A percentile compares a stretch with the other conserved stretches of the same genome.
These are phyloP conservation scores for Varanus komodoensis DNA, from an alignment of 2,113 vertebrate species.

Conservation along the genomic window DNA sequence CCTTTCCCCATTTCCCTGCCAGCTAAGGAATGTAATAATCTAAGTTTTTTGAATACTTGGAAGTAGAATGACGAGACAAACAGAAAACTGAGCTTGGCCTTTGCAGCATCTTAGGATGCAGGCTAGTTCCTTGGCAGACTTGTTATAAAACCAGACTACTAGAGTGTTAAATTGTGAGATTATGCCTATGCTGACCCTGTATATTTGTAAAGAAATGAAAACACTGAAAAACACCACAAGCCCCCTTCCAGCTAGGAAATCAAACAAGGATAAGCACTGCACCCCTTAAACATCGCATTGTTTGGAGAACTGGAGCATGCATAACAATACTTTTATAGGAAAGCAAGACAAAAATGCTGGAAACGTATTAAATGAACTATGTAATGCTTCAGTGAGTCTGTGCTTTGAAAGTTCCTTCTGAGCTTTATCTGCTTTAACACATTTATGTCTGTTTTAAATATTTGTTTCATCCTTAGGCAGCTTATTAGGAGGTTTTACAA, in stretches of 20 bases:
- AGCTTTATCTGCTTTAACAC: neutral
- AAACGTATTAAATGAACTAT: neutral
- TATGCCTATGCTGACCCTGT: neutral
- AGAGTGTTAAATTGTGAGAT: neutral
- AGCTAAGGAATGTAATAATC: neutral
- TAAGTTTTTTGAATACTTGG: neutral
- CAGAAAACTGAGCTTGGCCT: neutral
- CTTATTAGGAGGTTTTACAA: neutral
- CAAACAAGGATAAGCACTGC: neutral
- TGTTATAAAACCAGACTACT: neutral
- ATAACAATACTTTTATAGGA: neutral
- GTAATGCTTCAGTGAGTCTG: neutral
- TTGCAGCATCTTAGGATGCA: neutral
- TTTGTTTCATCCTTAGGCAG: neutral
- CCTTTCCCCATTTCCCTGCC: neutral
- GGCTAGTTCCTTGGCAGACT: neutral
- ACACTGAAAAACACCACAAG: neutral
- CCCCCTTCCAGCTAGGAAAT: neutral
- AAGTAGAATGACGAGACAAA: no score
- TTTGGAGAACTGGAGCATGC: neutral
- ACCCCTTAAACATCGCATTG: neutral
- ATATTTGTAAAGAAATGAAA: neutral
- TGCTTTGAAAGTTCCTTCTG: conserved; percentile 4
- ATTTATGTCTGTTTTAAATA: neutral
- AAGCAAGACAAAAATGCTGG: neutral